A percentile compares a stretch with the other conserved stretches of the same genome.
Conservation (phyloP, 2,113 vertebrate genomes). For the Otus sunia region DNA sequence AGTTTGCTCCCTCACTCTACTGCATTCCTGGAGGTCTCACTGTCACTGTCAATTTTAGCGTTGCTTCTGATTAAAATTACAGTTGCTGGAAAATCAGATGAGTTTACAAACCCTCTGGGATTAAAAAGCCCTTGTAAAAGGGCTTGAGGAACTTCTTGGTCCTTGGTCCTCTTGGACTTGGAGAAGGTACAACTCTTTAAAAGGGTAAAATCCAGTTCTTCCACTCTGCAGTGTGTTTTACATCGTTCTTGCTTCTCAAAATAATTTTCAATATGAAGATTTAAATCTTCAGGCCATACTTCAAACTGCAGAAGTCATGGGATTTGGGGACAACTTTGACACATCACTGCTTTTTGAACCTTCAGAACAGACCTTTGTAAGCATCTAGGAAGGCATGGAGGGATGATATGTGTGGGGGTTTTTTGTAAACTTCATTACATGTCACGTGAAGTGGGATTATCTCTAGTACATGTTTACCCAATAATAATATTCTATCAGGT, state of each 20-base stretch:
- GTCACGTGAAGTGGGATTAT: not conserved
- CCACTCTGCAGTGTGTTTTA: not conserved
- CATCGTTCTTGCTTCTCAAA: not conserved
- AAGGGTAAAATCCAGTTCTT: not conserved
- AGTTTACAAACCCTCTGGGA: not conserved
- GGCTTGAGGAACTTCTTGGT: not conserved
- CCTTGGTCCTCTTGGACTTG: not conserved
- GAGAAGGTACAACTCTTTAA: not conserved
- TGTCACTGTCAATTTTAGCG: not conserved
- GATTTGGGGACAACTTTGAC: not conserved
- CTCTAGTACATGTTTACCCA: not conserved
- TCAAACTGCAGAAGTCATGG: not conserved
- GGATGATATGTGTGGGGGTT: rapidly evolving
- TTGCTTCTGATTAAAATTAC: not conserved
- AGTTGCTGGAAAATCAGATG: not conserved
- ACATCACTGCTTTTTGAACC: not conserved
- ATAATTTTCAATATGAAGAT: not conserved
- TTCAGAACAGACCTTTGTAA: not conserved
- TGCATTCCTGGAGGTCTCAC: not conserved
- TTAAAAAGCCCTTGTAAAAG: not conserved
- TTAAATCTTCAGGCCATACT: not conserved
- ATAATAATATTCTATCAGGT: not conserved
- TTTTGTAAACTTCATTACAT: not conserved
- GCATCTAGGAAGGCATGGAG: not conserved
- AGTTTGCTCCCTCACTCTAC: not conserved